Base-by-base conservation (phyloP, 2,888 invertebrate genomes). In the Tribolium freemani region DNA sequence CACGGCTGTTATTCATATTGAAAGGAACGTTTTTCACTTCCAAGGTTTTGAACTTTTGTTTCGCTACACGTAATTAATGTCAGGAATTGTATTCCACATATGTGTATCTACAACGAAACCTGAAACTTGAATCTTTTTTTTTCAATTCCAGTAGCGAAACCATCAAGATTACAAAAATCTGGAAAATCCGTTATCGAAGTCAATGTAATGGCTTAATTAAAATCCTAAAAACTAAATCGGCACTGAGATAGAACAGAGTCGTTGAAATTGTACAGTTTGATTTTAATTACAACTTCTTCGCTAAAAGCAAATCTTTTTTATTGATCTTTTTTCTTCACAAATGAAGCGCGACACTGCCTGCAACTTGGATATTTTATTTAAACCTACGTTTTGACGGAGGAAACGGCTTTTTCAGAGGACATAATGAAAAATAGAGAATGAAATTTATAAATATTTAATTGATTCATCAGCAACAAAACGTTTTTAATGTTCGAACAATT, bases 1-100 rank as follows among this genome's bases (percentile, higher is more conserved):
- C 83, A 84, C 82, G 84, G 80, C 77, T 81, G 80, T 84, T 84
- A 84, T 83, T 80, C 81, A 79, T 76, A 80, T 77, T 80, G 81
- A 82, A 82, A 79, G 79, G 77, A 79, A 75, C 78, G 76, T 81
- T 82, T 81, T 81, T 76, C 77, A 64, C 60, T 61, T 53, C 66
- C 38, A 71, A 71, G 57, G 72, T 56, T 72, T 51, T 68, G 54
- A 54, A 72, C 13, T 68, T 72, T 72, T 69, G 56, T 72, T 69
- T 61, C 63, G 57, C 63, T 20, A 44, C 54, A 51, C 54, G 45
- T 69, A 72, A 72, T 72, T 68, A 68, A 20, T 45, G 54, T 63
- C 61, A 38, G 63, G 46, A 54, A 67, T 67, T 45, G 16, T 26
- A 50, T 63, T 44, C 21, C 20, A 44, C 26, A 60, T 58, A 16